Evolutionary conservation across 2,113 vertebrate genomes (phyloP).

Genomic region (Bubo blakistoni): DNA sequence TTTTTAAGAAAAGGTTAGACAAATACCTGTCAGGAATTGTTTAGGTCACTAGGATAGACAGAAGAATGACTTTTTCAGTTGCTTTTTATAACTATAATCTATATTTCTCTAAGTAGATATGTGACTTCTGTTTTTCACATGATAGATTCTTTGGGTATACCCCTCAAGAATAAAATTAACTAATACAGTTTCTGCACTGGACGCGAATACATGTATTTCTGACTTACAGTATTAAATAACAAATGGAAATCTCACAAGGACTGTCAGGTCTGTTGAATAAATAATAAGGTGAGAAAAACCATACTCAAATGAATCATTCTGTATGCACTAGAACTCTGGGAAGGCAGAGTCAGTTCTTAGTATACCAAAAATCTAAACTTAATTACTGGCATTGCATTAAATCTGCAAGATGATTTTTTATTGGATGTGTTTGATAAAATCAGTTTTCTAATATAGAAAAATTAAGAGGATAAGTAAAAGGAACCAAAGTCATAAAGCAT

Average conservation of each 20-base stretch:
- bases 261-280: constrained; percentile 18
- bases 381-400: constrained; percentile 7
- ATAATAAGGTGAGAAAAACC: constrained; percentile 12
- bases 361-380: constrained; percentile 19
- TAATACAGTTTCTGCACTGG: neutral
- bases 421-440: constrained; percentile 4
- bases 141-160: neutral
- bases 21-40: constrained; percentile 34
- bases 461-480: constrained; percentile 7
- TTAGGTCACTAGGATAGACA: constrained; percentile 30
- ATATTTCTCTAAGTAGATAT: neutral
- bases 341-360: neutral
- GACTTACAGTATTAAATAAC: neutral
- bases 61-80: neutral
- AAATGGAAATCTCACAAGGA: neutral
- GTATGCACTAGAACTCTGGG: neutral
- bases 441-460: constrained; percentile 17
- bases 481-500: neutral
- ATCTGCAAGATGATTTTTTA: neutral
- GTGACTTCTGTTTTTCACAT: neutral
- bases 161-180: neutral
- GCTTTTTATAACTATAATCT: constrained; percentile 1
- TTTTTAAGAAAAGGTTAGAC: constrained; percentile 41
- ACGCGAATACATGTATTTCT: neutral
- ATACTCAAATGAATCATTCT: constrained; percentile 8